These are phyloP conservation scores for Macroramphosus scolopax DNA, from an alignment of 2,797 vertebrate genomes.

Conservation along the genomic window DNA sequence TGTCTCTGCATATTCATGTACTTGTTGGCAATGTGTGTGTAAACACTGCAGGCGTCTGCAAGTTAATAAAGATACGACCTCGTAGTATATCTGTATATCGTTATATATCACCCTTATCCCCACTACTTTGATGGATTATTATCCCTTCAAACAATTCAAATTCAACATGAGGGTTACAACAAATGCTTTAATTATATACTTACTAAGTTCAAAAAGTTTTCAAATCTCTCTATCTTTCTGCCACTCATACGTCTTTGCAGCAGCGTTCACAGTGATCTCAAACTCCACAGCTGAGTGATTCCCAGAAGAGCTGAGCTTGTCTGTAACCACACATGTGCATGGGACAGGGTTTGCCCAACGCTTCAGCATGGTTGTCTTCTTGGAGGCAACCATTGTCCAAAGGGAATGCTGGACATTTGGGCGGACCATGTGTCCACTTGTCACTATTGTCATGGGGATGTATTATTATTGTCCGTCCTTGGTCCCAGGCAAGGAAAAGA, in stretches of 20 bases:
- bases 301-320: slow-evolving; percentile 10
- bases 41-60: no score
- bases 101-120: no score
- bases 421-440: slow-evolving; percentile 78
- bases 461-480: slow-evolving; percentile 85
- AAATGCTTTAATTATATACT: slow-evolving; percentile 30
- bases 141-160: slow-evolving; percentile 13
- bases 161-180: slow-evolving; percentile 2
- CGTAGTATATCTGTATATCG: no score
- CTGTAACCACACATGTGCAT: slow-evolving; percentile 66
- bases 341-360: slow-evolving; percentile 75
- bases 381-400: slow-evolving; percentile 81
- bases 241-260: no score
- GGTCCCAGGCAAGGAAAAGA: slow-evolving; percentile 79
- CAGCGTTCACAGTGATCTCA: slow-evolving; percentile 21
- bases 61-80: no score
- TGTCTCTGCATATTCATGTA: background rate
- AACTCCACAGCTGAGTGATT: slow-evolving; percentile 32
- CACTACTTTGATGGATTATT: no score
- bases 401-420: slow-evolving; percentile 86
- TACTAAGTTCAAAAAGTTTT: slow-evolving; percentile 42
- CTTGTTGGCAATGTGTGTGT: background rate
- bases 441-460: slow-evolving; percentile 76
- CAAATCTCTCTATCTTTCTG: slow-evolving; percentile 1
- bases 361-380: slow-evolving; percentile 71